These are phyloP conservation scores for Drosophila novamexicana DNA, from an alignment of 1,140 invertebrate species.

Conservation along the genomic window DNA sequence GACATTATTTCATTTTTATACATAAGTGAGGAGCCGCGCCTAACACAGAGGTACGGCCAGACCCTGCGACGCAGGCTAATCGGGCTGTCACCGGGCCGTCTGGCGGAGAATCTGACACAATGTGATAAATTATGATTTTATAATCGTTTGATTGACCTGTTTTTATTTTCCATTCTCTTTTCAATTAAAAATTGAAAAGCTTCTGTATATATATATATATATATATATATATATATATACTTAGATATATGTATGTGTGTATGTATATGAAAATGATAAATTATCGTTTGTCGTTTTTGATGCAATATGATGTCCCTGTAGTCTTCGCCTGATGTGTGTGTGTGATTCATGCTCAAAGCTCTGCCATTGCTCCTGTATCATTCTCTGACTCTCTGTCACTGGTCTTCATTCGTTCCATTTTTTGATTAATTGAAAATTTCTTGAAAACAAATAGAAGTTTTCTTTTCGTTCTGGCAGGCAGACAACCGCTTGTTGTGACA, in stretches of 20 bases:
- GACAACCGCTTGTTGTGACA: slow-evolving; percentile 74
- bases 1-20: slow-evolving; percentile 40
- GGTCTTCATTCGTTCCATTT: slow-evolving; percentile 34
- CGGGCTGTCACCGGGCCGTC: slow-evolving; percentile 55
- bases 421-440: slow-evolving; percentile 79
- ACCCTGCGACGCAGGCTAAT: slow-evolving; percentile 29
- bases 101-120: slow-evolving; percentile 59
- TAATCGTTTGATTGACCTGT: slow-evolving; percentile 74
- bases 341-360: slow-evolving; percentile 18
- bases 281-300: slow-evolving; percentile 71
- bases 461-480: slow-evolving; percentile 39
- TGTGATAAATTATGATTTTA: slow-evolving; percentile 83
- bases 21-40: slow-evolving; percentile 14
- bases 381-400: neutral
- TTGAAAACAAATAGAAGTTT: slow-evolving; percentile 73
- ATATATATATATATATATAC: slow-evolving; percentile 13
- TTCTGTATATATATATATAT: neutral
- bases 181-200: no score
- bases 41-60: slow-evolving; percentile 38
- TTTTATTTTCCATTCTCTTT: slow-evolving; percentile 49
- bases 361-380: neutral
- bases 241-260: slow-evolving; percentile 16
- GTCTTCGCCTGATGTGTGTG: slow-evolving; percentile 18
- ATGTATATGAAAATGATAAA: slow-evolving; percentile 66
- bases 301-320: slow-evolving; percentile 75